Percentiles rank a stretch among this genome's conserved stretches.
Evolutionary conservation across 1,140 invertebrate genomes (phyloP).

Genomic region (Tetragnatha versicolor): DNA sequence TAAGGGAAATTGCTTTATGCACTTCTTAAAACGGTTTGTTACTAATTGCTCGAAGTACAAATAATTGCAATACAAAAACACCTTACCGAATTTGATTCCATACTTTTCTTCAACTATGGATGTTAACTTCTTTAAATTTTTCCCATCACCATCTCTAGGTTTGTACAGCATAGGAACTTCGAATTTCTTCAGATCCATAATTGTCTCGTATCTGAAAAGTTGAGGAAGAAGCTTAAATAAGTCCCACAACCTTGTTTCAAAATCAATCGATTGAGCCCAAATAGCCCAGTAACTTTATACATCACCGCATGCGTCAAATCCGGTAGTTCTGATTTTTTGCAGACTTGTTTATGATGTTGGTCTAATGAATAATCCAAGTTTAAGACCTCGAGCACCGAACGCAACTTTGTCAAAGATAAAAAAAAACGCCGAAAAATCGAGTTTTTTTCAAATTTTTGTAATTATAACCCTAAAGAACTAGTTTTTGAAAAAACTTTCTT

Average conservation of each 20-base stretch:
- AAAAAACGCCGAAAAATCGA: no score
- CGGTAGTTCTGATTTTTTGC: neutral
- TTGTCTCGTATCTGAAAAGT: neutral
- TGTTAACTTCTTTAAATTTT: neutral
- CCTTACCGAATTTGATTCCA: neutral
- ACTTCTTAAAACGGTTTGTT: no score
- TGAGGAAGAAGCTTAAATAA: neutral
- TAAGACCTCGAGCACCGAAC: no score
- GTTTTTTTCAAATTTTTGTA: no score
- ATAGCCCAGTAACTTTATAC: neutral
- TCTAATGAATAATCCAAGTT: neutral
- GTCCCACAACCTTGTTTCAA: neutral
- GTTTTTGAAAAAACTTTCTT: no score
- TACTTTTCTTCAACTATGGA: slow-evolving; percentile 6
- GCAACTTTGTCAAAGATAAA: no score
- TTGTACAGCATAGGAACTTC: neutral
- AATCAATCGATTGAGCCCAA: neutral
- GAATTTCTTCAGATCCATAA: no score
- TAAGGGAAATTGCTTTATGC: neutral
- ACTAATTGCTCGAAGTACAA: no score
- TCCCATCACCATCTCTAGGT: neutral
- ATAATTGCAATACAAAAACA: neutral
- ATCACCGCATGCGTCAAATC: neutral
- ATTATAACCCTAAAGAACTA: no score
- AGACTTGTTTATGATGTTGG: neutral